Base-by-base conservation (phyloP, 2,888 invertebrate species). In the Hydraecia micacea region DNA sequence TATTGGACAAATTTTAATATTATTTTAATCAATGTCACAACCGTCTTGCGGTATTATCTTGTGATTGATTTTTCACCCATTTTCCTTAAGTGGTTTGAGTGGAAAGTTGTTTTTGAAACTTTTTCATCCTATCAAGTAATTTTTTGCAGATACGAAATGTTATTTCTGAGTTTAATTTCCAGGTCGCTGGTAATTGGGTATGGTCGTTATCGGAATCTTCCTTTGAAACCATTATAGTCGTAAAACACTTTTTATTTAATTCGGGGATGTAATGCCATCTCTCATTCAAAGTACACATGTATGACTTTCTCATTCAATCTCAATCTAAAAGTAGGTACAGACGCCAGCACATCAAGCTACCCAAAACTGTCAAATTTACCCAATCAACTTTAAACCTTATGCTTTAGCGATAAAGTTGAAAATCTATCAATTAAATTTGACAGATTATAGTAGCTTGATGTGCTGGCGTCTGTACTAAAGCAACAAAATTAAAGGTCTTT, bases 41-140 rank as follows among this genome's bases (percentile, higher is more conserved):
- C 21, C n/a, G 6, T 42, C 21, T 77, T 52, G 21, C 52, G 32
- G 42, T 42, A 49, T 74, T 55, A 76, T 63, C 77, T 63, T 77
- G 28, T 49, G 39, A 63, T 77, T 49, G 39, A 76, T 76, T 76
- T 62, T 75, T n/a, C 18, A 13, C 13, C 62, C 25, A 32, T 76
- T 63, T 77, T 52, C 42, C 32, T 39, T 52, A n/a, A 21, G 42
- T 18, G 39, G 32, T n/a, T n/a, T 36, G 15, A 75, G 58, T 36
- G 46, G 21, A 60, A 75, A 75, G 42, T 75, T 75, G 9, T 75
- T 75, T 58, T 58, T n/a, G n/a, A 42, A 21, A 46, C 42, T 75
- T 75, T 42, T 8, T 55, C 25, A 21, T 42, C 32, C 8, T 74
- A 42, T 58, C n/a, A 58, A 55, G 28, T 42, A n/a, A 42, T 75